Evolutionary conservation across 2,113 vertebrate species (phyloP).

Genomic region (Diglossa brunneiventris): DNA sequence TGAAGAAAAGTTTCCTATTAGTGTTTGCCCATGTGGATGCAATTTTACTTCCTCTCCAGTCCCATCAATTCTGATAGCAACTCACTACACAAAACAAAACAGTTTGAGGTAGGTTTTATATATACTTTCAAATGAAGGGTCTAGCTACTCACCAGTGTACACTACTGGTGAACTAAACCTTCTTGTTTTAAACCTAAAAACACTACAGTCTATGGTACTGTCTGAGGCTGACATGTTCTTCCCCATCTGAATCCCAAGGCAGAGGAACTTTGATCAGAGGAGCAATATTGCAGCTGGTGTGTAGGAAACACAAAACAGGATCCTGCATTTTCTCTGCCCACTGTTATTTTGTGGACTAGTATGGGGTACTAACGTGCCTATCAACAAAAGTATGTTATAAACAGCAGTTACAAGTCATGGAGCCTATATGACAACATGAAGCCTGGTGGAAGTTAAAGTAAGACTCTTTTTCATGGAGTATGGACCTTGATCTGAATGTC

Average conservation of each 20-base stretch:
- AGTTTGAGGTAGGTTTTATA: not conserved
- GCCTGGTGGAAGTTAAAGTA: not conserved
- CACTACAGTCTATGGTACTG: not conserved
- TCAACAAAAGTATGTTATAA: not conserved
- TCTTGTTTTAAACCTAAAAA: not conserved
- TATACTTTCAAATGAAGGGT: not conserved
- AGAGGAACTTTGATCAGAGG: not conserved
- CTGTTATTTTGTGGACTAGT: not conserved
- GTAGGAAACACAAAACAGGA: not conserved
- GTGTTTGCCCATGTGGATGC: fast-evolving
- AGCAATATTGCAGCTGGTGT: not conserved
- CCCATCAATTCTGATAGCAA: not conserved
- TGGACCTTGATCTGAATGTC: not conserved
- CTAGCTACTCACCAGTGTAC: not conserved
- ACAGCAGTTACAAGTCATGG: not conserved
- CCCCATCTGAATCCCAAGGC: not conserved
- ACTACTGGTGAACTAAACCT: not conserved
- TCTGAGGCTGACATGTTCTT: not conserved
- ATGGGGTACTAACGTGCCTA: not conserved
- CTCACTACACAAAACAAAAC: not conserved
- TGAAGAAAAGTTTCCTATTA: not conserved
- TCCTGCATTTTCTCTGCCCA: not conserved
- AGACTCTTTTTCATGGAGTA: not conserved
- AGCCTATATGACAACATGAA: not conserved
- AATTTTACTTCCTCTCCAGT: not conserved